phyloP scores from a whole-genome alignment of 2,113 vertebrate species.

The Aphelocoma coerulescens region DNA sequence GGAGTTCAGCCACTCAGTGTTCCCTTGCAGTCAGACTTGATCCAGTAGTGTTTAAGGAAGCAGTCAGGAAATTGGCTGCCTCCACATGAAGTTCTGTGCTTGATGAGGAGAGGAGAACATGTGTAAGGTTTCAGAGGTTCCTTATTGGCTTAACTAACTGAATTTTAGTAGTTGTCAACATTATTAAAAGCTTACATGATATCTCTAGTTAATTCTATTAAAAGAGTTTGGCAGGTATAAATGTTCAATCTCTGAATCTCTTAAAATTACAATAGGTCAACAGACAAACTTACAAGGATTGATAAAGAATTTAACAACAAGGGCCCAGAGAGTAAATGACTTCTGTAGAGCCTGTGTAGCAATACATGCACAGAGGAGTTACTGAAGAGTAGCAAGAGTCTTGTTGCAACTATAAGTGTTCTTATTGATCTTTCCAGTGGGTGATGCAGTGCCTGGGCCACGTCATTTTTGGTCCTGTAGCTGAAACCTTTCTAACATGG shows the following conservation, averaged over 20 bases:
- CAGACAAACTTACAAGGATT: background rate
- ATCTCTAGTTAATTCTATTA: background rate
- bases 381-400: background rate
- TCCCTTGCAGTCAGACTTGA: background rate
- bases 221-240: background rate
- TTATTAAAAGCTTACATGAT: background rate
- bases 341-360: background rate
- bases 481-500: background rate
- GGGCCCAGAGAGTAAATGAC: background rate
- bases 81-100: background rate
- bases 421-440: background rate
- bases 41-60: background rate
- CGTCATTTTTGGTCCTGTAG: background rate
- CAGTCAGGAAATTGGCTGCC: background rate
- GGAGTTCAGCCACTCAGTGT: background rate
- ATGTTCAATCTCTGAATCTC: background rate
- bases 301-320: background rate
- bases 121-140: background rate
- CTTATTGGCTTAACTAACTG: background rate
- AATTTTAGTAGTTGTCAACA: background rate
- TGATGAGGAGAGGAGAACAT: background rate
- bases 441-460: background rate
- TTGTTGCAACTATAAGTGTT: background rate
- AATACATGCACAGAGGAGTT: background rate
- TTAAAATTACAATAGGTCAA: background rate